Evolutionary conservation across 2,797 vertebrate genomes (phyloP).

Genomic region (Podargus strigoides): DNA sequence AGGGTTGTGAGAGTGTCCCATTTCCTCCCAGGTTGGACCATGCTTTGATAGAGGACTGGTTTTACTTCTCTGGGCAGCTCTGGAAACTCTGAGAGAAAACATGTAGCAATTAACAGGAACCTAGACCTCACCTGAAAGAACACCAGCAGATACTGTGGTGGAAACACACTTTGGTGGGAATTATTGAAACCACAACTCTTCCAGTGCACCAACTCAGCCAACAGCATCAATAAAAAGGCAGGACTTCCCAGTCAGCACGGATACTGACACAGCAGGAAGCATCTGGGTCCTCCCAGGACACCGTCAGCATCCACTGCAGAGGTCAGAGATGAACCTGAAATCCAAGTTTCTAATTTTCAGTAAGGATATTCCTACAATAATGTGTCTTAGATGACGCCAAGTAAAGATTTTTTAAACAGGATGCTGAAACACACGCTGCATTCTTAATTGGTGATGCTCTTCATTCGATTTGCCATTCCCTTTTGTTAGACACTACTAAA

Average conservation of each 20-base stretch:
- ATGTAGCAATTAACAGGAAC: not conserved
- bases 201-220: too few relatives aligned
- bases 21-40: not conserved
- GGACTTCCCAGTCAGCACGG: too few relatives aligned
- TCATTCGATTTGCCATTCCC: not conserved
- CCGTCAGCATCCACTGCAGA: too few relatives aligned
- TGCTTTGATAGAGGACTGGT: not conserved
- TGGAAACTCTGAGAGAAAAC: not conserved
- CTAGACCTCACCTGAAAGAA: not conserved
- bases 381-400: not conserved
- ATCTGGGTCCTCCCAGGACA: too few relatives aligned
- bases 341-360: too few relatives aligned
- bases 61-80: not conserved
- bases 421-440: not conserved
- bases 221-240: too few relatives aligned
- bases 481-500: not conserved
- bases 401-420: not conserved
- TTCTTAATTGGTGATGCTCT: not conserved
- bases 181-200: not conserved
- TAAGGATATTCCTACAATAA: not conserved
- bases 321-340: too few relatives aligned
- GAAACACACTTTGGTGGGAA: not conserved
- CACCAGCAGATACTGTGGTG: not conserved
- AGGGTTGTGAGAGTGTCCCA: not conserved
- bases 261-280: too few relatives aligned